These are phyloP conservation scores for Ictidomys tridecemlineatus DNA, from an alignment of 2,113 vertebrate genomes.

Conservation along the genomic window DNA sequence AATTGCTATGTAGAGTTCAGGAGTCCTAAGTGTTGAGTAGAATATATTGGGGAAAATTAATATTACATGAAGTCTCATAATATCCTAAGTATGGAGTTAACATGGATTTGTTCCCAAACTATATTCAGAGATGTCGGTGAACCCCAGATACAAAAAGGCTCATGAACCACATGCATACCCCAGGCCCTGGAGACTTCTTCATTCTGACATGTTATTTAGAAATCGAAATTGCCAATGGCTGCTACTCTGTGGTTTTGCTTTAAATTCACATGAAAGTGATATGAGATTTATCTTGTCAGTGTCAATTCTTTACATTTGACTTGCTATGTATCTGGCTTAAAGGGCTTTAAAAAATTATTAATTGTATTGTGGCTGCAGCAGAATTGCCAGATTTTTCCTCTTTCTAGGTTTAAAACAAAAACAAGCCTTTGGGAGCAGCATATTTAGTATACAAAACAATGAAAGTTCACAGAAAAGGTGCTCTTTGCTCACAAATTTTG, in stretches of 20 bases:
- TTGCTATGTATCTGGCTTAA: not conserved
- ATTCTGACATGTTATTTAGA: not conserved
- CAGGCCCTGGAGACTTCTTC: not conserved
- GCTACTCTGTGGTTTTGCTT: not conserved
- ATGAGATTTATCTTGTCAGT: slow-evolving; percentile 1
- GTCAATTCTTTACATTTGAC: not conserved
- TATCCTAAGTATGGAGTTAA: not conserved
- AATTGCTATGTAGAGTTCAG: not conserved
- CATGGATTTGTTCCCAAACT: not conserved
- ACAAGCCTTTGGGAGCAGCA: not conserved
- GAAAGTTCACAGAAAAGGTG: not conserved
- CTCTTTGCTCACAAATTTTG: slow-evolving; percentile 61
- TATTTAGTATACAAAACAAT: not conserved
- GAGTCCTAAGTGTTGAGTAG: not conserved
- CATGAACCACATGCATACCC: not conserved
- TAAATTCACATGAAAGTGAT: slow-evolving; percentile 28
- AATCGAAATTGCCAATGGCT: not conserved
- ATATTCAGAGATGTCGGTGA: not conserved
- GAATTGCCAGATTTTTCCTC: not conserved
- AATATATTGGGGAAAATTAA: not conserved
- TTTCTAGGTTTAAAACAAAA: slow-evolving; percentile 19
- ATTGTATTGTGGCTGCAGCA: slow-evolving; percentile 12
- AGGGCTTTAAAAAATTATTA: not conserved
- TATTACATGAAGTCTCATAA: not conserved
- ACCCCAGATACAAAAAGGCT: not conserved